phyloP scores from a whole-genome alignment of 2,113 vertebrate genomes.

The Deroptyus accipitrinus region DNA sequence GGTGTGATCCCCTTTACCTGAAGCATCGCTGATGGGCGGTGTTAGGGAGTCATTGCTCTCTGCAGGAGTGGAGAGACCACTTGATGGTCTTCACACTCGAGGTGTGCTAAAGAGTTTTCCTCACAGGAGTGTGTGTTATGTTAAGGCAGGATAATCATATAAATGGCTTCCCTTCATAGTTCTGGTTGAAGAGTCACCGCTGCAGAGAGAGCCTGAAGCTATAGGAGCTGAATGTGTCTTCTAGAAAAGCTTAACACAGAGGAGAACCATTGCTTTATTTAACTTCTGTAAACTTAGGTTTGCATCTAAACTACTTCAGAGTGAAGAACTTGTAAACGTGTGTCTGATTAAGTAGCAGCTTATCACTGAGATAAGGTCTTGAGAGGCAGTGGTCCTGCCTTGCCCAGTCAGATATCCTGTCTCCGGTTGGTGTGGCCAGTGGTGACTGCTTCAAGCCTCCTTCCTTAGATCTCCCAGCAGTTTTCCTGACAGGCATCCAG shows the following conservation, averaged over 20 bases:
- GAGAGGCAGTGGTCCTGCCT: accelerated
- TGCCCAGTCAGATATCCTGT: neutral
- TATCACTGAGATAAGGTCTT: neutral
- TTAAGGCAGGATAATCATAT: neutral
- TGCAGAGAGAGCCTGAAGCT: neutral
- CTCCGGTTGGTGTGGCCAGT: neutral
- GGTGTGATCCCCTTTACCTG: accelerated
- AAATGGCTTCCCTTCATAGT: neutral
- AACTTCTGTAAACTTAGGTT: neutral
- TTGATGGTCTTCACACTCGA: accelerated
- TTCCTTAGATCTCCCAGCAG: neutral
- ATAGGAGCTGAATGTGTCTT: neutral
- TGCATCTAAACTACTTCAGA: neutral
- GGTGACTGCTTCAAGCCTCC: neutral
- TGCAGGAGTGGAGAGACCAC: neutral
- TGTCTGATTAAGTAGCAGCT: neutral
- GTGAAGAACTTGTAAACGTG: neutral
- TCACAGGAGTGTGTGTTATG: accelerated
- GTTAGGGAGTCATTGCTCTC: no score
- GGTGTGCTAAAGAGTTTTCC: neutral
- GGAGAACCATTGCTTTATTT: neutral
- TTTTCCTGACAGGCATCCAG: neutral
- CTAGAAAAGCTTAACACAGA: neutral
- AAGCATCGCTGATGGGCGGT: accelerated
- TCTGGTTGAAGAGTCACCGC: neutral